These are phyloP conservation scores for Oenanthe melanoleuca DNA, from an alignment of 2,113 vertebrate species.

Conservation along the genomic window DNA sequence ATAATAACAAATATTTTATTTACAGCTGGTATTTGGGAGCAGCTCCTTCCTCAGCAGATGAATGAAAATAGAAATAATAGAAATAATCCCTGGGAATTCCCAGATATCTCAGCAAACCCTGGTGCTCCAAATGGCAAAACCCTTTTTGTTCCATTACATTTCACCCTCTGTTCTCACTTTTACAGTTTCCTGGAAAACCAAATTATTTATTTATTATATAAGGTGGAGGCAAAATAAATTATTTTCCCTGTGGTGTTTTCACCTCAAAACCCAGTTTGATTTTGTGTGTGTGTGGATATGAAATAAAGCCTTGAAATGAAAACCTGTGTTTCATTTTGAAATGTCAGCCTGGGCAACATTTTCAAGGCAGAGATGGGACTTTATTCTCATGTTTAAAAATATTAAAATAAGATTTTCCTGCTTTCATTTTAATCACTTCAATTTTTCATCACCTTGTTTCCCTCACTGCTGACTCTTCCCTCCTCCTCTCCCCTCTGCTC, in stretches of 20 bases:
- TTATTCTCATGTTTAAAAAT: neutral
- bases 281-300: neutral
- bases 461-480: neutral
- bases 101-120: neutral
- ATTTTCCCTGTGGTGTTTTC: neutral
- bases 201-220: neutral
- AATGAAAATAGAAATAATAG: neutral
- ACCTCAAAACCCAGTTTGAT: neutral
- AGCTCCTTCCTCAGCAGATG: neutral
- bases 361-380: neutral
- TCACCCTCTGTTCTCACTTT: neutral
- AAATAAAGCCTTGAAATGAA: slow-evolving; percentile 7
- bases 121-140: neutral
- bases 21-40: neutral
- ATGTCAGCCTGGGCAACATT: neutral
- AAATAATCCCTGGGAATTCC: neutral
- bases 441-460: neutral
- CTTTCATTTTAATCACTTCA: neutral
- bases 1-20: slow-evolving; percentile 8
- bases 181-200: neutral
- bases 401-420: neutral
- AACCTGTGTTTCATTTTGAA: slow-evolving; percentile 49
- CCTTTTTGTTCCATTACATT: neutral
- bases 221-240: neutral
- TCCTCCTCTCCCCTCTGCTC: neutral